Percentiles rank a stretch among this genome's conserved stretches.
These are phyloP conservation scores for Galaxias olidus DNA, from an alignment of 2,797 vertebrate genomes.

Conservation along the genomic window DNA sequence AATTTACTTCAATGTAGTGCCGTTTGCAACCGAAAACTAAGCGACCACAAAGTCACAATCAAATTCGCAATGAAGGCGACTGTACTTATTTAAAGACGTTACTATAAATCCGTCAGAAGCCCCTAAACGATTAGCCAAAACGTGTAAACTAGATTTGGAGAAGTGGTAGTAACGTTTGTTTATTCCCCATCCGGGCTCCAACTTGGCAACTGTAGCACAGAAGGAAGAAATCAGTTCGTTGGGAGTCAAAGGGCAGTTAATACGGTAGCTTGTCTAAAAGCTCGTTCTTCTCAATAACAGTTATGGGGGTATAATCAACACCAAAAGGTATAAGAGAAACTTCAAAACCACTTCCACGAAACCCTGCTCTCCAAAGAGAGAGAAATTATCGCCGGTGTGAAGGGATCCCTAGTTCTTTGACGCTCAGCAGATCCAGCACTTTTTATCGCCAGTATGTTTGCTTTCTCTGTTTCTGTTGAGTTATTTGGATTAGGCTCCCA, in stretches of 20 bases:
- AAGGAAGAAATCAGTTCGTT: slow-evolving; percentile 4
- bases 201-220: slow-evolving; percentile 53
- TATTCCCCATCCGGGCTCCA: slow-evolving; percentile 56
- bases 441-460: slow-evolving; percentile 29
- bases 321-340: slow-evolving; percentile 29
- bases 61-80: slow-evolving; percentile 46
- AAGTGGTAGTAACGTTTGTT: slow-evolving; percentile 43
- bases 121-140: slow-evolving; percentile 10
- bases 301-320: too few species aligned
- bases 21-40: slow-evolving; percentile 22
- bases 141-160: slow-evolving; percentile 33
- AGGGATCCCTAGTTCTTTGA: slow-evolving; percentile 27
- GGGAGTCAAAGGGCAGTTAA: neutral
- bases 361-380: slow-evolving; percentile 28
- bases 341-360: slow-evolving; percentile 43
- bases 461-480: slow-evolving; percentile 20
- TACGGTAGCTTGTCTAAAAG: neutral
- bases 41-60: slow-evolving; percentile 16
- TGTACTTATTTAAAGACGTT: slow-evolving; percentile 20
- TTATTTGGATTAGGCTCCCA: slow-evolving; percentile 16
- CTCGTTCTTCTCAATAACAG: slow-evolving; percentile 3
- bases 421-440: slow-evolving; percentile 45
- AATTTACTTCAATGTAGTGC: slow-evolving; percentile 2
- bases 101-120: slow-evolving; percentile 13
- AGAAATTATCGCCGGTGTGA: slow-evolving; percentile 34